phyloP scores from a whole-genome alignment of 1,140 invertebrate species.

The Drosophila pandora region DNA sequence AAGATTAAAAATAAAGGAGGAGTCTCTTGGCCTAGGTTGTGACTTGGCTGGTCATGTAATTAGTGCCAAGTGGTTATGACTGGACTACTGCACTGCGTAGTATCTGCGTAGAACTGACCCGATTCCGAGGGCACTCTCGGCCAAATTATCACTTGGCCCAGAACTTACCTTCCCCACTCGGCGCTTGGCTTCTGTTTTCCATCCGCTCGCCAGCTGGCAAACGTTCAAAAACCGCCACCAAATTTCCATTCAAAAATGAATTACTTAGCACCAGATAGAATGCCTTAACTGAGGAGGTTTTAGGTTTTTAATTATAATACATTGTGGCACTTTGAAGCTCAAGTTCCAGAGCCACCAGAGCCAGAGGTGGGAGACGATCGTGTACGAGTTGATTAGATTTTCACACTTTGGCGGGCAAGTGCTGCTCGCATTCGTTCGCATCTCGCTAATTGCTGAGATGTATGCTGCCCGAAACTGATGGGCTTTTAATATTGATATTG shows the following conservation, averaged over 20 bases:
- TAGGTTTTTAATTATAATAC: slow-evolving; percentile 38
- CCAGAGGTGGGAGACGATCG: slow-evolving; percentile 17
- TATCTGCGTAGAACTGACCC: slow-evolving; percentile 3
- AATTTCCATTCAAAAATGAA: slow-evolving; percentile 59
- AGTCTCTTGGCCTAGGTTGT: slow-evolving; percentile 8
- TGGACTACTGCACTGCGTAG: not conserved
- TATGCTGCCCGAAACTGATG: slow-evolving; percentile 28
- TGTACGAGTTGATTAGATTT: slow-evolving; percentile 54
- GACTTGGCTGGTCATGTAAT: not conserved
- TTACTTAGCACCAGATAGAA: slow-evolving; percentile 48
- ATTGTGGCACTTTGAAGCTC: slow-evolving; percentile 28
- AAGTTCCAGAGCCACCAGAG: not conserved
- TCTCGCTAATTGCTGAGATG: slow-evolving; percentile 60
- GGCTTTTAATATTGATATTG: slow-evolving; percentile 36
- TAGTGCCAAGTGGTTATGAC: slow-evolving; percentile 9
- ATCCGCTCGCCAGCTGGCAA: slow-evolving; percentile 53
- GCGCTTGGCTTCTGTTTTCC: slow-evolving; percentile 11
- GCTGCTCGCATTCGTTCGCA: slow-evolving; percentile 41
- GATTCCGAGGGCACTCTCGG: not conserved
- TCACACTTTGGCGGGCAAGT: slow-evolving; percentile 52
- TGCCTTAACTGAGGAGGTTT: slow-evolving; percentile 21
- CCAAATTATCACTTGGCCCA: slow-evolving; percentile 33
- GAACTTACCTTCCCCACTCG: slow-evolving; percentile 69
- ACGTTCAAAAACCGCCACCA: slow-evolving; percentile 42
- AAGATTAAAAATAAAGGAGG: slow-evolving; percentile 2